Evolutionary conservation across 2,888 invertebrate genomes (phyloP).

Genomic region (Macrosoma leucophasiata): DNA sequence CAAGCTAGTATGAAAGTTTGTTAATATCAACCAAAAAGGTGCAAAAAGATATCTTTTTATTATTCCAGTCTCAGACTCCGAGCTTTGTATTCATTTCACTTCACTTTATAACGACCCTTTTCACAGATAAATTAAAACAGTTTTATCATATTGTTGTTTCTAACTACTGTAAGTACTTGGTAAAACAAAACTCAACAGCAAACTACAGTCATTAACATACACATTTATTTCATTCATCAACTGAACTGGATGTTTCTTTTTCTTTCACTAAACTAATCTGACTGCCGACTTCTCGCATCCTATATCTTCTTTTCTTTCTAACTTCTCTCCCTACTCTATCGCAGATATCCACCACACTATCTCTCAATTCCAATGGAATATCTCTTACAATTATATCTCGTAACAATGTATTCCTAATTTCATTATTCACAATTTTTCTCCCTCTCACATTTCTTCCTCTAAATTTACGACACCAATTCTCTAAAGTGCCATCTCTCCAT

Average conservation of each 20-base stretch:
- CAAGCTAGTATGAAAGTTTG: too few relatives aligned
- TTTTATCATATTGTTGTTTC: too few relatives aligned
- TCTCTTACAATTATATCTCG: constrained; percentile 48
- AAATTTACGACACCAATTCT: constrained; percentile 22
- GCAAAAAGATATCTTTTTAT: too few relatives aligned
- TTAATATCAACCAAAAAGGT: too few relatives aligned
- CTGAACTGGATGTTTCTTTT: not conserved
- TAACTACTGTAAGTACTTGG: too few relatives aligned
- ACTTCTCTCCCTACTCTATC: constrained; percentile 41
- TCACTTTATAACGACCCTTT: too few relatives aligned
- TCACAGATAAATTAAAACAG: too few relatives aligned
- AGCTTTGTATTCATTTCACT: too few relatives aligned
- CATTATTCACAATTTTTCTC: constrained; percentile 26
- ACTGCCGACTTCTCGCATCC: constrained; percentile 34
- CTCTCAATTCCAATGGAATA: constrained; percentile 47
- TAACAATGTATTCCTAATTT: constrained; percentile 41
- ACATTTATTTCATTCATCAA: too few relatives aligned
- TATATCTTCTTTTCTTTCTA: constrained; percentile 41
- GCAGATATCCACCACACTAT: constrained; percentile 44
- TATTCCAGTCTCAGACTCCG: too few relatives aligned
- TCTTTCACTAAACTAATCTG: constrained; percentile 28
- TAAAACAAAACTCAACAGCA: too few relatives aligned
- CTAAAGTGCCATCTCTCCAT: constrained; percentile 29
- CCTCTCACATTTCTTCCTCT: constrained; percentile 12
- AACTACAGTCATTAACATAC: too few relatives aligned